phyloP scores from a whole-genome alignment of 2,113 vertebrate genomes.

The Dasyurus viverrinus region DNA sequence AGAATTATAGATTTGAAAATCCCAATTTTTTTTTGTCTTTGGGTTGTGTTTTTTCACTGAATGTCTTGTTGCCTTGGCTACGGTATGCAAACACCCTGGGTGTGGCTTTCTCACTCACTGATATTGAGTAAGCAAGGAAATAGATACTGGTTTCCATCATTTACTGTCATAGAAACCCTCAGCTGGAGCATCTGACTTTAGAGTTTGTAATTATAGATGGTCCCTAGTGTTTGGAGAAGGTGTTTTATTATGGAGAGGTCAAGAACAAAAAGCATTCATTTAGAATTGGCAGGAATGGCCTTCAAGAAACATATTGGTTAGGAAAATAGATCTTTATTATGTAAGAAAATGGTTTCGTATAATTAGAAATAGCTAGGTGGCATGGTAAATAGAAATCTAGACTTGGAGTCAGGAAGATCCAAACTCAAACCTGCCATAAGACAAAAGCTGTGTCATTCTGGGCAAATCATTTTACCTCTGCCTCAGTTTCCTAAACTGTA shows the following conservation, averaged over 20 bases:
- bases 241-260: neutral
- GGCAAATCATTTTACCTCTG: neutral
- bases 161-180: neutral
- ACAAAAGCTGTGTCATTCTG: neutral
- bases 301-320: neutral
- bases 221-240: neutral
- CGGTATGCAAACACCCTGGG: neutral
- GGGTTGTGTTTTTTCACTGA: slow-evolving; percentile 8
- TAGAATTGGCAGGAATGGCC: neutral
- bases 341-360: slow-evolving; percentile 3
- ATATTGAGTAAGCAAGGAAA: neutral
- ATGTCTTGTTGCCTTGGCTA: slow-evolving; percentile 21
- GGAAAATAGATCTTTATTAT: neutral
- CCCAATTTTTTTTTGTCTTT: neutral
- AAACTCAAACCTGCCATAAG: neutral
- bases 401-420: neutral
- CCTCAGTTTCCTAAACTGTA: neutral
- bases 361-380: slow-evolving; percentile 35
- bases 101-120: slow-evolving; percentile 22
- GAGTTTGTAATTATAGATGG: slow-evolving; percentile 2
- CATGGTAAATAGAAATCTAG: neutral
- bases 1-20: slow-evolving; percentile 34
- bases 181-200: slow-evolving; percentile 11
- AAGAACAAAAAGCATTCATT: neutral
- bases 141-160: neutral